Base-by-base conservation (phyloP, 2,113 vertebrate genomes). In the Peucedramus taeniatus region DNA sequence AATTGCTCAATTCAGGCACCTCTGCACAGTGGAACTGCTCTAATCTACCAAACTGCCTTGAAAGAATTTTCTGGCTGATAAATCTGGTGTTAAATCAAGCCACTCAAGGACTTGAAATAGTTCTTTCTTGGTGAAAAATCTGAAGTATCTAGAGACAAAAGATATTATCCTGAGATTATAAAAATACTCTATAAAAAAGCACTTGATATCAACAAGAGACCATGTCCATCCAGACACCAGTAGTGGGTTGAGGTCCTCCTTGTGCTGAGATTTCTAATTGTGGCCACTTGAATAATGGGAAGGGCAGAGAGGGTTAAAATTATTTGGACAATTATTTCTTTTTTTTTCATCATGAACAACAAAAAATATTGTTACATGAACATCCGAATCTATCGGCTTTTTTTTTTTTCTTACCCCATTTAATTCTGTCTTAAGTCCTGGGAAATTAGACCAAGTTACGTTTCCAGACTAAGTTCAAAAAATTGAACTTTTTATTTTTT, bases 391-490 rank as follows among this genome's bases (percentile, higher is more conserved):
- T 65, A 19, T 16, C 0, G 1, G 3, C 15, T 7, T 27, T 31
- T 61, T 50, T 69, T 37, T 11, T 49, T 2, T 74, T 17, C 21
- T 53, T 70, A 15, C 2, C 2, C 2, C 6, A 3, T 54, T 63
- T 66, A 47, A n/a, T 63, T 7, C 4, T 74, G 4, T 51, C 47
- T 60, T 17, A 71, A 68, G 24, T 56, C 33, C 51, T 64, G 20
- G 9, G 28, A 75, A 71, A 89, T 37, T 74, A 10, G 4, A 59
- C 4, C 42, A 64, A 59, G 11, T 42, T 90, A 7, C 30, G 8
- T 76, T 94, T 85, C 28, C 22, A 91, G 33, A 24, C 4, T n/a
- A n/a, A n/a, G n/a, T n/a, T n/a, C n/a, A n/a, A 87, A 87, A 93
- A 95, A 39, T 0, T 1, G 49, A 60, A 26, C 23, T 61, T 9